Base-by-base conservation (phyloP, 2,113 vertebrate species). In the Crotophaga sulcirostris region DNA sequence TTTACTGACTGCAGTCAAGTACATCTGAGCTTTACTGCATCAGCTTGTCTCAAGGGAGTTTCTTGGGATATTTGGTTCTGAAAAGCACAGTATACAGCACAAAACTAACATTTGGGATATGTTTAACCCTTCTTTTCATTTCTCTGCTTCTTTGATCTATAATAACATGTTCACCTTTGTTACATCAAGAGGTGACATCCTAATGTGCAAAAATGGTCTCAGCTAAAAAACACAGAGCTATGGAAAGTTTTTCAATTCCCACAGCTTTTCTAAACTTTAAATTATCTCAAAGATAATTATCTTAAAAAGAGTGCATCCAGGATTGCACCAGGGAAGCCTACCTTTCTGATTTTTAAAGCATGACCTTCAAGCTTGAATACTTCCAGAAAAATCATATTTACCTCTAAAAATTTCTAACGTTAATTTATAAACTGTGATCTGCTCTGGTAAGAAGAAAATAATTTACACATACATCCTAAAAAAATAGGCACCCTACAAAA, bases 121-220 rank as follows among this genome's bases (percentile, higher is more conserved):
- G 90, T 92, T 90, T 92, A 92, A 86, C 33, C 49, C 28, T 89
- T 92, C 31, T n/a, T 51, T 67, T 45, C 2, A 6, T 64, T 93
- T 73, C 9, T 45, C 19, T 49, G 8, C 3, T 0, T 52, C 20
- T 73, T 7, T 0, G 0, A 8, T 62, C 28, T 4, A 1, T 9
- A 12, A 11, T 7, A 62, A 25, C 5, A 6, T 4, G 12, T 44
- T 60, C 36, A 45, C 20, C 3, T 76, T 76, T 69, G 3, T 24
- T 23, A 52, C 14, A 51, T 14, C 10, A 20, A 74, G 17, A 72
- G 18, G 15, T 56, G 33, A 23, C 17, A 62, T 64, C 12, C 7
- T 38, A 67, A 51, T 38, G n/a, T 5, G 54, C 23, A 77, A 29
- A 33, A 66, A 66, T 10, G 6, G 9, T 14, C 42, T 73, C 51